These are phyloP conservation scores for Urophycis tenuis DNA, from an alignment of 2,797 vertebrate genomes.

Conservation along the genomic window DNA sequence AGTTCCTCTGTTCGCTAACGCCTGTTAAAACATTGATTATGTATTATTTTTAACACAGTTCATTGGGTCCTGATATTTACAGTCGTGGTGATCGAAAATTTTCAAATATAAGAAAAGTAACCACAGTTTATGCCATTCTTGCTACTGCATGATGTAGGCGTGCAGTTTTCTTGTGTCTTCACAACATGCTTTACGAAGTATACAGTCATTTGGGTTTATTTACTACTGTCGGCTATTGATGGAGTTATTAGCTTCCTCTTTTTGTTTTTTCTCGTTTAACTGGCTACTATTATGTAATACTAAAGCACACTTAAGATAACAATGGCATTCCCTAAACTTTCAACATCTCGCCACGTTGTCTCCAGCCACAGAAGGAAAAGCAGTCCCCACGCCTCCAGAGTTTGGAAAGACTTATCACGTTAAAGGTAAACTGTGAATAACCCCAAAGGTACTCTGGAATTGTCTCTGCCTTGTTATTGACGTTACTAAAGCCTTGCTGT, in stretches of 20 bases:
- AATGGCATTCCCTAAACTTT: background rate
- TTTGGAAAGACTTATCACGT: conserved; percentile 62
- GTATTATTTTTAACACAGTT: too few relatives aligned
- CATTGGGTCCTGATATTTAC: background rate
- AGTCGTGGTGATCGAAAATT: background rate
- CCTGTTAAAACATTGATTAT: too few relatives aligned
- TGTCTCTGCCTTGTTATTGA: background rate
- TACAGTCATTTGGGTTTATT: background rate
- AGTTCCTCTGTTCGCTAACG: too few relatives aligned
- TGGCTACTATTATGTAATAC: background rate
- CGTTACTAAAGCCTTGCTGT: background rate
- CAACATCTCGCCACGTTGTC: background rate
- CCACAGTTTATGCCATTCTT: background rate
- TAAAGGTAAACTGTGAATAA: conserved; percentile 51
- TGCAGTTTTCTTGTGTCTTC: background rate
- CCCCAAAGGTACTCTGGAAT: background rate
- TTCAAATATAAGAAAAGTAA: background rate
- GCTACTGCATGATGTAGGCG: background rate
- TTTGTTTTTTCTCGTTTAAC: background rate
- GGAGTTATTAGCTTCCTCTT: background rate
- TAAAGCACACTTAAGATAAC: background rate
- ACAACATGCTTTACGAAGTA: background rate
- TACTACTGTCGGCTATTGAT: background rate
- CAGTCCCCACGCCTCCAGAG: conserved; percentile 47
- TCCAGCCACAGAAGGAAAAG: conserved; percentile 50